Conservation (phyloP, 1,140 invertebrate species). For the Thaumetopoea pityocampa region DNA sequence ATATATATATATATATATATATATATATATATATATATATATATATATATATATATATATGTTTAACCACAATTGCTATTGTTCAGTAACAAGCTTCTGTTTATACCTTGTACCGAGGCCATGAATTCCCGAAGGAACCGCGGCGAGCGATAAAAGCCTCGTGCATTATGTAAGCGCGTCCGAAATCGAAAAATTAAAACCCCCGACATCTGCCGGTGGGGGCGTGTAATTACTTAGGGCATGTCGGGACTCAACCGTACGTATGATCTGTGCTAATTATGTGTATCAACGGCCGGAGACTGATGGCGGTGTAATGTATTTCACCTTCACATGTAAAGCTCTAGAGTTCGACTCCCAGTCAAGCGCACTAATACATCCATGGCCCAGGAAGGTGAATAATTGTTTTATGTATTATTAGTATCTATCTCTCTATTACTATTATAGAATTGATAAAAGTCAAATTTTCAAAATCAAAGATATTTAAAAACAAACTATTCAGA, state of each 20-base stretch:
- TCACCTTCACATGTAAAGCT: neutral
- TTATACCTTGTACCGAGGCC: conserved; percentile 19
- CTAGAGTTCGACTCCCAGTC: no score
- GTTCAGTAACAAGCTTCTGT: conserved; percentile 17
- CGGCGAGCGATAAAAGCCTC: conserved; percentile 70
- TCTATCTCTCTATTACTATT: no score
- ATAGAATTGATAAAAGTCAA: no score
- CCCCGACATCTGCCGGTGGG: conserved; percentile 58
- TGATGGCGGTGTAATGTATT: neutral
- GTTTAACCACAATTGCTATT: no score
- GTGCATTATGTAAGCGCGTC: conserved; percentile 65
- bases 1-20: neutral
- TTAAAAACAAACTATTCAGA: no score
- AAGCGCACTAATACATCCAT: no score
- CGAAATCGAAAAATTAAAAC: conserved; percentile 74
- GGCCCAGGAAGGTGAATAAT: no score
- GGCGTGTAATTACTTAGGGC: conserved; percentile 54
- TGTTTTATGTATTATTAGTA: no score
- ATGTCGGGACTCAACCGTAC: neutral
- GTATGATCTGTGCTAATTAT: conserved; percentile 11
- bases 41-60: no score
- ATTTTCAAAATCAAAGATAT: no score
- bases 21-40: no score
- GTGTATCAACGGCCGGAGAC: conserved; percentile 5
- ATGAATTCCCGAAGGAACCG: conserved; percentile 61